Percentiles rank a stretch among this genome's conserved stretches.
These are phyloP conservation scores for Campaea margaritaria DNA, from an alignment of 2,888 invertebrate species.

Conservation along the genomic window DNA sequence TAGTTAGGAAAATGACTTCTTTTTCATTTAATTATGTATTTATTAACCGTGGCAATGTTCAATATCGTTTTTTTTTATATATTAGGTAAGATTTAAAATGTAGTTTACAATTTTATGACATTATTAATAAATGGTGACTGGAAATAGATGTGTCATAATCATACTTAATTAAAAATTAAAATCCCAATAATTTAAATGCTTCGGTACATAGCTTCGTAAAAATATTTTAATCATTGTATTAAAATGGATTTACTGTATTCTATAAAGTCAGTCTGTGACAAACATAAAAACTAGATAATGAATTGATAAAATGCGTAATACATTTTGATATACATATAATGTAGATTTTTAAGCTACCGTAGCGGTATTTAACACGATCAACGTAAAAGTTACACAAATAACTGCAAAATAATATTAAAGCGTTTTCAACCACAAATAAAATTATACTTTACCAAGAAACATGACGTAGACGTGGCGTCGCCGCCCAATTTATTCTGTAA, in stretches of 20 bases:
- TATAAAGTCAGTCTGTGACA: not conserved
- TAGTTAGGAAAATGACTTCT: too few relatives aligned
- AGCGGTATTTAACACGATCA: not conserved
- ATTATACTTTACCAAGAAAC: conserved; percentile 71
- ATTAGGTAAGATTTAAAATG: too few relatives aligned
- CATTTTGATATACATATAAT: not conserved
- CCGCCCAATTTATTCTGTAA: conserved; percentile 70
- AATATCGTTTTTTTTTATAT: too few relatives aligned
- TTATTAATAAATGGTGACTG: too few relatives aligned
- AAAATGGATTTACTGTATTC: not conserved
- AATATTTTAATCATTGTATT: too few relatives aligned
- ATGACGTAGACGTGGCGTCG: conserved; percentile 73
- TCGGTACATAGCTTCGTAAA: too few relatives aligned
- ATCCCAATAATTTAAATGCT: too few relatives aligned
- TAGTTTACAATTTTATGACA: too few relatives aligned
- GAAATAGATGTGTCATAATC: too few relatives aligned
- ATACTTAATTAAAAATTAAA: too few relatives aligned
- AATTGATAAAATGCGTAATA: not conserved
- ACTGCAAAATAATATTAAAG: conserved; percentile 2
- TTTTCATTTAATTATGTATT: too few relatives aligned
- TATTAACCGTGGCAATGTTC: too few relatives aligned
- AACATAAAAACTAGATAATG: not conserved
- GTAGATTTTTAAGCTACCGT: not conserved
- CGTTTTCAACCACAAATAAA: conserved; percentile 14
- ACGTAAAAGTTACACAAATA: conserved; percentile 6